Evolutionary conservation across 2,888 invertebrate species (phyloP), one percentile per base, ranked within the genome.

Genomic region (Apodemia zela): DNA sequence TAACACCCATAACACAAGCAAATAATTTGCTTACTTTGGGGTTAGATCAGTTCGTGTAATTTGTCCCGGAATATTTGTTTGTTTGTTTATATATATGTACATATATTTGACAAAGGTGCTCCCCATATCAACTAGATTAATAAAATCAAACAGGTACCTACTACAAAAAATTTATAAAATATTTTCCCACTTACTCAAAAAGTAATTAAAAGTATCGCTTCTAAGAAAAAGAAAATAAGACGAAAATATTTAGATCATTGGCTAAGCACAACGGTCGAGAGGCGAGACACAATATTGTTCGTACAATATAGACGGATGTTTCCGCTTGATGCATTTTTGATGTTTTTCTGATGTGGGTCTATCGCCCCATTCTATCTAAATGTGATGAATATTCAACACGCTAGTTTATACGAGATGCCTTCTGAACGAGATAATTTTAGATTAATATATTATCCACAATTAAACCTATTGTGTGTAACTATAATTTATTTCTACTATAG

Each of bases 261-360:
- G 76, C 76, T 79, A 75, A 82, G 74, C 77, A 74, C 67, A 54
- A 54, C 25, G 54, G 54, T 15, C 54, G 54, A 54, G 54, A 73
- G 79, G 78, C 79, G 80, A 84, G 84, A 82, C 82, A 79, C 82
- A 84, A 88, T 86, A 88, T 87, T 84, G 84, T 80, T 82, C 79
- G 78, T 78, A 85, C 83, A 87, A 82, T 87, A 84, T 85, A 82
- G 81, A 80, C 79, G 80, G 81, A 85, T 87, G 84, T 89, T 91
- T 91, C 91, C 91, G 91, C 90, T 87, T 91, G 91, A 91, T 91
- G 91, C 90, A 91, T 91, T 91, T 90, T 91, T 91, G 91, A 91
- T 91, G 91, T 91, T 91, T 90, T 91, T 91, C 89, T 91, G 91
- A 91, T 91, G 90, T 89, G 90, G 90, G 91, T 90, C 90, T 89